Evolutionary conservation across 1,140 invertebrate genomes (phyloP), one percentile per base, ranked within the genome.

Genomic region (Coboldia fuscipes): DNA sequence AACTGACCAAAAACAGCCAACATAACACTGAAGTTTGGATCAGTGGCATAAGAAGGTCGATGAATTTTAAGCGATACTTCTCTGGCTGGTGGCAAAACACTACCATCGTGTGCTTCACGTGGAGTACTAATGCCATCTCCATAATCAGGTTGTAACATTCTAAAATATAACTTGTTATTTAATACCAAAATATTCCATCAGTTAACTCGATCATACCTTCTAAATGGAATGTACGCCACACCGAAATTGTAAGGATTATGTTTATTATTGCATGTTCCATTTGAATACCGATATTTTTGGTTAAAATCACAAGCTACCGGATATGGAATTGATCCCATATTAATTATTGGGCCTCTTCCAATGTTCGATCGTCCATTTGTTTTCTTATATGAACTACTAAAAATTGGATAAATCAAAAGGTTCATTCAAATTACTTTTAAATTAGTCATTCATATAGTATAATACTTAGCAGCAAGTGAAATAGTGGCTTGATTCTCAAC

Each of bases 1-100:
- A 97, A 96, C 60, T 97, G 92, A 1, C 92, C 90, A 70, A 88
- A 97, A 8, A 82, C 76, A 0, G 78, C 77, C 29, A 82, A 45
- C 74, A 84, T 79, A 0, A 82, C 75, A 0, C 75, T 78, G 44
- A 82, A 82, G 21, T 68, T 59, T 0, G 71, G 66, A 52, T 82
- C 78, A 18, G 65, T 65, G 21, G 65, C 66, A 38, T 76, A 73
- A 34, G 65, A 66, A 1, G 75, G 72, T 6, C 74, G 56, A 51
- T 82, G 77, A 1, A 82, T 66, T 17, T 65, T 63, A 1, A 76
- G 45, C 40, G 78, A 83, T 4, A 86, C 65, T 41, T 72, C 63
- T 15, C 80, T 60, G 0, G 80, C 74, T 2, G 77, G 74, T 0
- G 81, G 80, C 29, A 85, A 46, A 0, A 47, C 37, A 0, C 42